Evolutionary conservation across 2,113 vertebrate species (phyloP).

Genomic region (Ahaetulla prasina): DNA sequence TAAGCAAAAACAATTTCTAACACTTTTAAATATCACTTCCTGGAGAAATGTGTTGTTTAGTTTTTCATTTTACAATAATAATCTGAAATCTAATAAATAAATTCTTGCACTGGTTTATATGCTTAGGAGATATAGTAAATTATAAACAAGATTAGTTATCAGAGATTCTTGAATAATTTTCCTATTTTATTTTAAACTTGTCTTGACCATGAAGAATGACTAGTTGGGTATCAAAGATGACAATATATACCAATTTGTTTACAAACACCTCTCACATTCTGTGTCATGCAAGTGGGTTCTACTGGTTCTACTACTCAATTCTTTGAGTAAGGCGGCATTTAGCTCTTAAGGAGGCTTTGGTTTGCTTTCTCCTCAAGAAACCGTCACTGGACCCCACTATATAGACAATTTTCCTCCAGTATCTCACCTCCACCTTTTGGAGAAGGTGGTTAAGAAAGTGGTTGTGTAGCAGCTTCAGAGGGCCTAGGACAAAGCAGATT

Average conservation of each 20-base stretch:
- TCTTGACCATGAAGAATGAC: not conserved
- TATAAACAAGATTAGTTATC: not conserved
- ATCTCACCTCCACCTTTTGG: not conserved
- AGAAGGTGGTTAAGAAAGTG: no score
- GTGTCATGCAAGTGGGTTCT: not conserved
- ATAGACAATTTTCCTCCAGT: no score
- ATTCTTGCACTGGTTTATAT: not conserved
- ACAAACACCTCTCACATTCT: not conserved
- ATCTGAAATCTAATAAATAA: not conserved
- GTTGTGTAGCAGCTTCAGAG: no score
- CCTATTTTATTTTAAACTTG: not conserved
- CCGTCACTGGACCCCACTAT: not conserved
- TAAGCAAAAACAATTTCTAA: not conserved
- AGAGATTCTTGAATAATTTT: not conserved
- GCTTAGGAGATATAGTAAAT: not conserved
- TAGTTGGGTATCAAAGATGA: not conserved
- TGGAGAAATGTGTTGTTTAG: not conserved
- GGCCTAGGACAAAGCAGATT: no score
- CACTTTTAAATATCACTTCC: not conserved
- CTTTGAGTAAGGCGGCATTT: not conserved
- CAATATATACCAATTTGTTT: not conserved
- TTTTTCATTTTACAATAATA: not conserved
- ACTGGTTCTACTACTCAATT: not conserved
- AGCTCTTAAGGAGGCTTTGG: not conserved
- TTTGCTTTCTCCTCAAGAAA: not conserved